Percentiles rank a stretch among this genome's conserved stretches.
Evolutionary conservation across 2,113 vertebrate genomes (phyloP).

Genomic region (Apteryx mantelli): DNA sequence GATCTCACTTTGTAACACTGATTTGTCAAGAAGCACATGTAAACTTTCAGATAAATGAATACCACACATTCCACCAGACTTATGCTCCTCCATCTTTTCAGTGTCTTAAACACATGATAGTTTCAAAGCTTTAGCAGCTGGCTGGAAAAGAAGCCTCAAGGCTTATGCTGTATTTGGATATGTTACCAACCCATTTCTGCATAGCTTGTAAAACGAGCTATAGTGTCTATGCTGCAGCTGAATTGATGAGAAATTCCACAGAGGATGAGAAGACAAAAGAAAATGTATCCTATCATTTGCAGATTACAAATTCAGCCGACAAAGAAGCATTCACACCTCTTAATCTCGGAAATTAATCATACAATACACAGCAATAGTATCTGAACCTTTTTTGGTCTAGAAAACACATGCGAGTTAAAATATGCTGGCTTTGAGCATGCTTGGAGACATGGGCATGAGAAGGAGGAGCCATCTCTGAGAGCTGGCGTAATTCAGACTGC

Average conservation of each 20-base stretch:
- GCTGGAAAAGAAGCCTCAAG: conserved; percentile 28
- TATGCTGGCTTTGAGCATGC: background rate
- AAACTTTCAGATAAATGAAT: conserved; percentile 21
- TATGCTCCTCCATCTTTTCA: background rate
- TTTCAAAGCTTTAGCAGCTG: conserved; percentile 27
- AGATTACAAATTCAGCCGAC: background rate
- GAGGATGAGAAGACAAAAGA: background rate
- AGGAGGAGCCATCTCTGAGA: background rate
- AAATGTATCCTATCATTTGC: background rate
- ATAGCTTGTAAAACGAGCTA: conserved; percentile 33
- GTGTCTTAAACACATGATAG: background rate
- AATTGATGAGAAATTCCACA: background rate
- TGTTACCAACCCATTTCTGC: background rate
- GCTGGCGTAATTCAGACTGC: background rate
- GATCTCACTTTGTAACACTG: background rate
- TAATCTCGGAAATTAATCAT: background rate
- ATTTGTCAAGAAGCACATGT: background rate
- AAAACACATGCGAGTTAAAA: background rate
- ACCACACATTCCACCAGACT: background rate
- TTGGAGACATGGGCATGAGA: background rate
- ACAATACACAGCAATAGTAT: background rate
- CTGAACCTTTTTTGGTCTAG: background rate
- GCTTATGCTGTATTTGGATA: background rate
- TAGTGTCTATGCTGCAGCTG: background rate
- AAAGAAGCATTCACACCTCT: background rate